Evolutionary conservation across 2,888 invertebrate species (phyloP).

Genomic region (Protodeltote pygarga): DNA sequence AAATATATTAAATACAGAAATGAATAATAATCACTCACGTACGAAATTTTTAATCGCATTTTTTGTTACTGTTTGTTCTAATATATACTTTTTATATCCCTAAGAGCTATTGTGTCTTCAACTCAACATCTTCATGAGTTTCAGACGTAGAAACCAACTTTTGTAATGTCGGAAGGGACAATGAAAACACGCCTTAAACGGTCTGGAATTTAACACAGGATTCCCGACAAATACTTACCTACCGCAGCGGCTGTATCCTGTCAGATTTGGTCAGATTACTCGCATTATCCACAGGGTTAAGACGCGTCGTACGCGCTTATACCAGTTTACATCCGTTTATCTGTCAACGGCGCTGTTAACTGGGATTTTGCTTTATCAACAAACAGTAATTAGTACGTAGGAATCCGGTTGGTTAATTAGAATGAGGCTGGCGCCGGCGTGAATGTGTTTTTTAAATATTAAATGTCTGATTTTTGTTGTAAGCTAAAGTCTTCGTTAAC

Average conservation of each 20-base stretch:
- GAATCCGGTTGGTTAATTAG: slow-evolving; percentile 46
- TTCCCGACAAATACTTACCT: slow-evolving; percentile 74
- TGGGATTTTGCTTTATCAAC: slow-evolving; percentile 54
- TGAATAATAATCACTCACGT: too few species aligned
- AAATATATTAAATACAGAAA: too few species aligned
- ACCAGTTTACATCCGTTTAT: slow-evolving; percentile 48
- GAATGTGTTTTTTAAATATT: slow-evolving; percentile 35
- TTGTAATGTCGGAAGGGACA: slow-evolving; percentile 35
- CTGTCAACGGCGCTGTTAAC: slow-evolving; percentile 46
- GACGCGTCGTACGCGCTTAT: slow-evolving; percentile 52
- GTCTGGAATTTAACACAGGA: slow-evolving; percentile 62
- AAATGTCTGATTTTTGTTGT: slow-evolving; percentile 31
- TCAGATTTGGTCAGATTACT: slow-evolving; percentile 68
- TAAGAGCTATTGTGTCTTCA: background rate
- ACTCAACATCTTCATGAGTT: background rate
- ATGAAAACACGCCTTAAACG: slow-evolving; percentile 61
- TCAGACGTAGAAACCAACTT: too few species aligned
- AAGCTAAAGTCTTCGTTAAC: slow-evolving; percentile 6
- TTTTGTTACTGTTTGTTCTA: too few species aligned
- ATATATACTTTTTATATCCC: too few species aligned
- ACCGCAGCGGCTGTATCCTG: slow-evolving; percentile 75
- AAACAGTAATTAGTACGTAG: slow-evolving; percentile 46
- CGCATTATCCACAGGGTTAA: slow-evolving; percentile 44
- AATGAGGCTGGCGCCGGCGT: slow-evolving; percentile 39
- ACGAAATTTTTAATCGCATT: too few species aligned